Conservation (phyloP, 2,113 vertebrate genomes). For the Chloropsis cyanopogon region DNA sequence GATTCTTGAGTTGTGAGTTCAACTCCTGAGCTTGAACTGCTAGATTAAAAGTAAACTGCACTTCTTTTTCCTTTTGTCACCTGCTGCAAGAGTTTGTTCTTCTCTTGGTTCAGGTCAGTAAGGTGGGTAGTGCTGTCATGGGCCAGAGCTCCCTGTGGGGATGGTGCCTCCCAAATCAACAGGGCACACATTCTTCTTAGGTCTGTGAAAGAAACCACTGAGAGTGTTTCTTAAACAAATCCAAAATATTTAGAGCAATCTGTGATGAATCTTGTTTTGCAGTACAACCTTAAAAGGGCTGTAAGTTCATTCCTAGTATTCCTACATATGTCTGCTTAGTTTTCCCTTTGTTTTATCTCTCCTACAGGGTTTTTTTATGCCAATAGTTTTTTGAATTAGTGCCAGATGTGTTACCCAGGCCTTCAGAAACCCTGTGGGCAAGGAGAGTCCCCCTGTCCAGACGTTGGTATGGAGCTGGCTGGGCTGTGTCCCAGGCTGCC, state of each 20-base stretch:
- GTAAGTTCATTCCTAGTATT: not conserved
- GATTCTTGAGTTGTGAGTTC: not conserved
- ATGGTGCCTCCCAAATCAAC: not conserved
- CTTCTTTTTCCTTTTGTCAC: not conserved
- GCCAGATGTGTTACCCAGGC: not conserved
- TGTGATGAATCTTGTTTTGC: conserved; percentile 27
- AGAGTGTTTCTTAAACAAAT: conserved; percentile 22
- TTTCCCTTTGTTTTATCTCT: not conserved
- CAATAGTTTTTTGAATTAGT: not conserved
- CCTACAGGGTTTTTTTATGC: not conserved
- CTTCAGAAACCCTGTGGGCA: not conserved
- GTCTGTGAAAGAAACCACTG: not conserved
- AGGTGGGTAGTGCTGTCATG: rapidly evolving
- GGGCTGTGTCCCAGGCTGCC: not conserved
- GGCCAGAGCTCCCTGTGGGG: not conserved
- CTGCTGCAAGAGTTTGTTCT: not conserved
- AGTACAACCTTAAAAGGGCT: conserved; percentile 38
- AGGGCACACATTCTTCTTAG: not conserved
- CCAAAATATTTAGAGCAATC: not conserved
- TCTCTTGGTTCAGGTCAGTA: not conserved
- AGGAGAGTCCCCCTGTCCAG: not conserved
- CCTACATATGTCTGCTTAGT: not conserved
- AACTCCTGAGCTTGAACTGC: not conserved
- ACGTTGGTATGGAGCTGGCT: rapidly evolving
- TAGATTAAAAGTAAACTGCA: not conserved